Evolutionary conservation across 2,797 vertebrate species (phyloP).

Genomic region (Sardinella longiceps): DNA sequence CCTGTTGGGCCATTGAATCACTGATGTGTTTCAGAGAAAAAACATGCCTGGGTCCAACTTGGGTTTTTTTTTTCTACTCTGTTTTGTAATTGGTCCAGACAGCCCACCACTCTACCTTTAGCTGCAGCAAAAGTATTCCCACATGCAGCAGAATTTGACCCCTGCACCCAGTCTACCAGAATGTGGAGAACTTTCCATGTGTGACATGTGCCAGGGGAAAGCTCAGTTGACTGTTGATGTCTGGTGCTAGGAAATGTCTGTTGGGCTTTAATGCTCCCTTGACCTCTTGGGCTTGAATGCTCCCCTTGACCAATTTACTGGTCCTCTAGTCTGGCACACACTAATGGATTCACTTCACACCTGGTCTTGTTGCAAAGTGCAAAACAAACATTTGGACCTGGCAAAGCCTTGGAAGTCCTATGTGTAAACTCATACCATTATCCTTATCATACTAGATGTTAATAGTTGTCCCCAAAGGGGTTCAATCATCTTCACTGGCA

Average conservation of each 20-base stretch:
- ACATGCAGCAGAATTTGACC: slow-evolving; percentile 63
- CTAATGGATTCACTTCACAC: not conserved
- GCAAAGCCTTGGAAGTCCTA: not conserved
- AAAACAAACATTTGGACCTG: not conserved
- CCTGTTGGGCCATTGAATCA: slow-evolving; percentile 14
- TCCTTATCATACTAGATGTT: not conserved
- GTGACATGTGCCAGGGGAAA: slow-evolving; percentile 40
- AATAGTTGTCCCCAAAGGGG: not conserved
- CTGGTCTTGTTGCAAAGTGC: not conserved
- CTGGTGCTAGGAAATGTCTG: slow-evolving; percentile 49
- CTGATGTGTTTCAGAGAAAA: not conserved
- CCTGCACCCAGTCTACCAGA: slow-evolving; percentile 60
- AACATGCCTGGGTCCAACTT: slow-evolving; percentile 12
- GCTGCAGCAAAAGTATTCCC: slow-evolving; percentile 54
- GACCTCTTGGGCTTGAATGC: not conserved
- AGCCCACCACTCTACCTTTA: slow-evolving; percentile 41
- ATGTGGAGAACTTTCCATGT: slow-evolving; percentile 66
- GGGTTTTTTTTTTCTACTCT: slow-evolving; percentile 28
- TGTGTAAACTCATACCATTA: not conserved
- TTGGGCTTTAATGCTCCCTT: slow-evolving; percentile 22
- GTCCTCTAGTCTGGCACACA: not conserved
- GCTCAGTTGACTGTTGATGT: slow-evolving; percentile 15
- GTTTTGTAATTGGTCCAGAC: slow-evolving; percentile 37
- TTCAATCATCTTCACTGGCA: not conserved
- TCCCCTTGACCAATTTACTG: not conserved